Base-by-base conservation (phyloP, 2,113 vertebrate genomes). In the Tragulus kanchil region DNA sequence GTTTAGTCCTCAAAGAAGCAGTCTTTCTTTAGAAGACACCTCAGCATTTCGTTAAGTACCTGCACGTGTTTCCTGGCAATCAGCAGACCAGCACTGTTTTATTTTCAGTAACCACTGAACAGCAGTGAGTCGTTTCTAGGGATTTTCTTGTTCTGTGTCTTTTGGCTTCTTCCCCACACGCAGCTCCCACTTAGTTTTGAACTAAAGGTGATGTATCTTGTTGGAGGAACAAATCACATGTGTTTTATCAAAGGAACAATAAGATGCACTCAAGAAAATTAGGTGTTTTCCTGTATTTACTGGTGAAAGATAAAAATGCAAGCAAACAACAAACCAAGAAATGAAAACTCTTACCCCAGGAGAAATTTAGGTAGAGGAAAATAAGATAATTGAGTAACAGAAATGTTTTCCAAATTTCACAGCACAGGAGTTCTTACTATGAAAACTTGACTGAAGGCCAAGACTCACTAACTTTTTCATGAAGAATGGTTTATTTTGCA, bases 321-420 rank as follows among this genome's bases (percentile, higher is more conserved):
- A n/a, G n/a, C 67, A 71, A 17, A 45, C 69, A 45, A n/a, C n/a
- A n/a, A n/a, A n/a, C n/a, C 7, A 93, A 79, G 61, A 88, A 90
- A 85, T 69, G 82, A n/a, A 15, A 88, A 64, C 58, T 90, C 50
- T 95, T 77, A 87, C 0, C 52, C 28, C 9, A 64, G 85, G 85
- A 90, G 75, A 91, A 87, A 95, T 73, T 94, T 91, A 45, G 23
- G 45, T 96, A 54, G 90, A 88, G 45, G 36, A 84, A 94, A 94
- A 90, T 92, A 42, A 94, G 45, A 65, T 85, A 88, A 65, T 59
- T 87, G 67, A 85, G 92, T 59, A 93, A 93, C 2, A 87, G 52
- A 56, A 89, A 52, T 56, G 7, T 67, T 84, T 94, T 25, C 28
- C 67, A 67, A 83, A 54, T 93, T 61, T 90, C 45, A 62, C 64